These are phyloP conservation scores for Xenops minutus DNA, from an alignment of 2,797 vertebrate species.

Conservation along the genomic window DNA sequence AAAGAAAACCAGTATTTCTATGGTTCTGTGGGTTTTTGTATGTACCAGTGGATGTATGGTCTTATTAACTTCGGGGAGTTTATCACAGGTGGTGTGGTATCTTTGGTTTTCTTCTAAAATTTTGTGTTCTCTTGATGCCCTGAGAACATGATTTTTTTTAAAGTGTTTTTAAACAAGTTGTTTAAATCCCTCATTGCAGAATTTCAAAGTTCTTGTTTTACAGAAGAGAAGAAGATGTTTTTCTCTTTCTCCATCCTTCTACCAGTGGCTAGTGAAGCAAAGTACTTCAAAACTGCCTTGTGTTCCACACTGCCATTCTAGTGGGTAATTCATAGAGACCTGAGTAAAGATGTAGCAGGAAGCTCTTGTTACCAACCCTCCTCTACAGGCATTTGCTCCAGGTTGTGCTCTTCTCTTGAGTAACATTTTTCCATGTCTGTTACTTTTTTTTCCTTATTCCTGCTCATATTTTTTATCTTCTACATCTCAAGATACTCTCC, in stretches of 20 bases:
- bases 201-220: not conserved
- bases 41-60: not conserved
- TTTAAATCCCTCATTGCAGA: not conserved
- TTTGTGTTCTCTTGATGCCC: rapidly evolving
- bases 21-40: not conserved
- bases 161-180: not conserved
- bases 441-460: not conserved
- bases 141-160: not conserved
- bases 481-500: not conserved
- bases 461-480: not conserved
- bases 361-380: not conserved
- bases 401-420: not conserved
- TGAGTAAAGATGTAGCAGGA: not conserved
- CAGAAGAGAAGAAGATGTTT: not conserved
- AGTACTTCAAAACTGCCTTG: not conserved
- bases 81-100: not conserved
- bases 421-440: not conserved
- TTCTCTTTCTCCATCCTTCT: not conserved
- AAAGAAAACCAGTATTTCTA: not conserved
- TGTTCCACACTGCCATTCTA: not conserved
- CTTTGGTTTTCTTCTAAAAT: not conserved
- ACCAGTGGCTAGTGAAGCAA: not conserved
- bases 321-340: not conserved
- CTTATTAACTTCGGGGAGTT: not conserved
- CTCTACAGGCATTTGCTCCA: not conserved